Evolutionary conservation across 2,888 invertebrate species (phyloP).

Genomic region (Archaeoteleia sp.): DNA sequence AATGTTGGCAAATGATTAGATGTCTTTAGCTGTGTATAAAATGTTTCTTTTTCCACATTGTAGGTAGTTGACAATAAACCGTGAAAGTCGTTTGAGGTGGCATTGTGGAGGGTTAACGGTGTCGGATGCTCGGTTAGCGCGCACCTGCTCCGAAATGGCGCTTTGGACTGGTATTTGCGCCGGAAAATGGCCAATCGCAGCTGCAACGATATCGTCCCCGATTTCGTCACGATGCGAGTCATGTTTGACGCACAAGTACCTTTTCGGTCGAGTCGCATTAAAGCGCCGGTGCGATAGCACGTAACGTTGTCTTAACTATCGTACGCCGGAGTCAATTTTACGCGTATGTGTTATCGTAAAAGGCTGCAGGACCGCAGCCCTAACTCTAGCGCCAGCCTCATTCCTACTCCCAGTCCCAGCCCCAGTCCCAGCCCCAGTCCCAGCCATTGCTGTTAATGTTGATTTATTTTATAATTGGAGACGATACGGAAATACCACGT

Average conservation of each 20-base stretch:
- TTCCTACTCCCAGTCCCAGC: too few species aligned
- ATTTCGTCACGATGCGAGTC: constrained; percentile 52
- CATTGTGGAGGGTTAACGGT: constrained; percentile 38
- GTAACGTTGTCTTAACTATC: constrained; percentile 40
- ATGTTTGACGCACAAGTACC: constrained; percentile 46
- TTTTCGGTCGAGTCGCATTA: constrained; percentile 28
- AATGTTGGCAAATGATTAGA: too few species aligned
- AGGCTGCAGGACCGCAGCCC: constrained; percentile 28
- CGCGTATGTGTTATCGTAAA: constrained; percentile 33
- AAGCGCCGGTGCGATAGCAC: constrained; percentile 24
- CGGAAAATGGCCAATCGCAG: constrained; percentile 52
- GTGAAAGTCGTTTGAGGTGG: constrained; percentile 12
- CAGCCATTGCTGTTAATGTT: constrained; percentile 35
- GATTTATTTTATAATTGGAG: constrained; percentile 25
- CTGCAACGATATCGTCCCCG: constrained; percentile 62
- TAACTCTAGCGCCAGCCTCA: too few species aligned
- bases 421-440: too few species aligned
- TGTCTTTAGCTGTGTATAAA: too few species aligned
- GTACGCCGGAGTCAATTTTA: constrained; percentile 35
- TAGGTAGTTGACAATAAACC: constrained; percentile 17
- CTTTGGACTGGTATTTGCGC: constrained; percentile 48
- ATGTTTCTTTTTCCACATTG: too few species aligned
- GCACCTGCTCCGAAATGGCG: constrained; percentile 37
- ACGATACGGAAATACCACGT: constrained; percentile 14
- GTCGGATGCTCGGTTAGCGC: constrained; percentile 39